phyloP scores from a whole-genome alignment of 2,113 vertebrate genomes.

The Otocyon megalotis region DNA sequence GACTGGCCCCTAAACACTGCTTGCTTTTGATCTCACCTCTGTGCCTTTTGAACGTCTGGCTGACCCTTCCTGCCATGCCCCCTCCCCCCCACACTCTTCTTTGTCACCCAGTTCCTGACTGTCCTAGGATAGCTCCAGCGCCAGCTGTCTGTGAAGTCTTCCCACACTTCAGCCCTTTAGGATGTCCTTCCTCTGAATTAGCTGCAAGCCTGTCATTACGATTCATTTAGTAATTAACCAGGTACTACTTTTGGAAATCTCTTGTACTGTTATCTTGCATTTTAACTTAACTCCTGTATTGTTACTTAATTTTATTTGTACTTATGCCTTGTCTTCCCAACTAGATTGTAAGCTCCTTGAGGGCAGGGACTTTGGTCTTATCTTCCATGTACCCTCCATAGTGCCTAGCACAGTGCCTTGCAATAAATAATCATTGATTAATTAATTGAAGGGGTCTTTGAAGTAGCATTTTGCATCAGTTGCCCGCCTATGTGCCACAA shows the following conservation, averaged over 20 bases:
- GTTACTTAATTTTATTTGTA: constrained; percentile 49
- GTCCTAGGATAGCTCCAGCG: too few species aligned
- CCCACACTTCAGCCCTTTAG: neutral
- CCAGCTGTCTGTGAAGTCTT: neutral
- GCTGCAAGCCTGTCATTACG: neutral
- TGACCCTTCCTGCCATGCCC: neutral
- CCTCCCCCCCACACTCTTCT: neutral
- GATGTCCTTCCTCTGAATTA: neutral
- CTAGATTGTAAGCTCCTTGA: constrained; percentile 77
- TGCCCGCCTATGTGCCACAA: constrained; percentile 33
- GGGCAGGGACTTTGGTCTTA: constrained; percentile 68
- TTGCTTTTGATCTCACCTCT: constrained; percentile 62
- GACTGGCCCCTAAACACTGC: neutral
- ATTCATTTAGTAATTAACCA: neutral
- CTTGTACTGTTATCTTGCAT: constrained; percentile 58
- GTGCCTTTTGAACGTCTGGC: constrained; percentile 69
- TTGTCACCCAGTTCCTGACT: neutral
- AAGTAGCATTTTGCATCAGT: constrained; percentile 74
- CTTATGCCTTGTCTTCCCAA: constrained; percentile 64
- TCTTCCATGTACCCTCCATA: constrained; percentile 66
- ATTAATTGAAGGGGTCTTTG: constrained; percentile 70
- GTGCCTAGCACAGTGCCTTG: constrained; percentile 81
- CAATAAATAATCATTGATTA: constrained; percentile 76
- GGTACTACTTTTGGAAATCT: constrained; percentile 48
- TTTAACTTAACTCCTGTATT: constrained; percentile 56